Evolutionary conservation across 2,797 vertebrate species (phyloP).

Genomic region (Decapterus maruadsi): DNA sequence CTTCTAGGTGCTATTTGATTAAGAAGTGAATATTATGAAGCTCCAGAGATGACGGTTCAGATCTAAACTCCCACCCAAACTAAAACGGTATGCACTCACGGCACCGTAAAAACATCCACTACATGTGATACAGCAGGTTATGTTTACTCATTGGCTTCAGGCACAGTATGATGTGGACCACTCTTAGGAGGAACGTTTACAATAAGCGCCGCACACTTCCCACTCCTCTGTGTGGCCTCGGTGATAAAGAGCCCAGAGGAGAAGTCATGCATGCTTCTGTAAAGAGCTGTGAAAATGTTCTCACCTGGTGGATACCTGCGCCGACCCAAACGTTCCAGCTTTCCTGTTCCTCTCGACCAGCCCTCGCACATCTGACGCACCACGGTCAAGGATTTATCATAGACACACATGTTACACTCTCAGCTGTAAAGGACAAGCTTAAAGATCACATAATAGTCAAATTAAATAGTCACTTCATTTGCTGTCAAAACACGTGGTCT

Average conservation of each 20-base stretch:
- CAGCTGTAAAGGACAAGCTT: neutral
- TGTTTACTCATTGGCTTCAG: neutral
- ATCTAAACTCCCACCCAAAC: neutral
- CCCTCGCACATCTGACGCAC: constrained; percentile 87
- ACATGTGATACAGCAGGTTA: neutral
- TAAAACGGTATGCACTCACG: neutral
- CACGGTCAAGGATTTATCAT: constrained; percentile 66
- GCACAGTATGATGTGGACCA: neutral
- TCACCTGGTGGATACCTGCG: constrained; percentile 91
- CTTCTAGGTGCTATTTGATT: neutral
- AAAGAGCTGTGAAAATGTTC: constrained; percentile 35
- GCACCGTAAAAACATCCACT: neutral
- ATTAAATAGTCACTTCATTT: neutral
- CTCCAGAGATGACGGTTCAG: neutral
- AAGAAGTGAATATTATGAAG: neutral
- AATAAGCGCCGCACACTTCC: neutral
- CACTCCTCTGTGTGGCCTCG: neutral
- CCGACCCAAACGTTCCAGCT: constrained; percentile 86
- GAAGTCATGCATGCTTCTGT: neutral
- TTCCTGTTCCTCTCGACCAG: constrained; percentile 88
- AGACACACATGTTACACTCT: neutral
- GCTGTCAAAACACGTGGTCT: neutral
- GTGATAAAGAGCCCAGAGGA: neutral
- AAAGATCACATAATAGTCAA: neutral
- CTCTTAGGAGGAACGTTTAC: constrained; percentile 10